Percentiles rank a stretch among this genome's conserved stretches.
Conservation (phyloP, 2,888 invertebrate species). For the Stenurella melanura region DNA sequence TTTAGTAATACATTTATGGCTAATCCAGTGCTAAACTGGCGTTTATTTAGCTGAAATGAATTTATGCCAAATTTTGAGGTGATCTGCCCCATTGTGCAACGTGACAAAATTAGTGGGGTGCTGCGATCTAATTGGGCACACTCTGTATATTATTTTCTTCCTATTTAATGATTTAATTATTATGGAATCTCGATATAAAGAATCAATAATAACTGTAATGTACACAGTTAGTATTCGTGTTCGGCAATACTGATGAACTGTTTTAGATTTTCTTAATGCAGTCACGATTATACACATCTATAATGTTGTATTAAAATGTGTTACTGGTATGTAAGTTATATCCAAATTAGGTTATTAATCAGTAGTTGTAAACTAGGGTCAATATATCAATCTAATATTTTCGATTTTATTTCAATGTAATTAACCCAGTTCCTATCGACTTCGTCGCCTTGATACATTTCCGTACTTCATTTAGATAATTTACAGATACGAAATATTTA, state of each 20-base stretch:
- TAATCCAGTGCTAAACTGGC: no score
- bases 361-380: background rate
- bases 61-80: no score
- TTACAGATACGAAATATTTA: background rate
- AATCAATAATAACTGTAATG: background rate
- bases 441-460: background rate
- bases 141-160: no score
- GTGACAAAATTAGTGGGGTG: no score
- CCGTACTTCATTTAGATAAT: background rate
- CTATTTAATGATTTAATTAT: background rate
- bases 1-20: no score
- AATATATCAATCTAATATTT: background rate
- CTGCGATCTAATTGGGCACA: no score
- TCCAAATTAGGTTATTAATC: background rate
- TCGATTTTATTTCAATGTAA: background rate
- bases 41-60: no score
- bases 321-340: background rate
- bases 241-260: background rate
- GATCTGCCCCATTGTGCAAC: no score
- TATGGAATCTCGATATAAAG: background rate
- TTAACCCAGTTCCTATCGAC: background rate
- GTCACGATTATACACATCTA: background rate
- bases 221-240: slow-evolving; percentile 1
- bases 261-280: background rate
- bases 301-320: background rate